Conservation (phyloP, 2,888 invertebrate genomes). For the Macropis europaea region DNA sequence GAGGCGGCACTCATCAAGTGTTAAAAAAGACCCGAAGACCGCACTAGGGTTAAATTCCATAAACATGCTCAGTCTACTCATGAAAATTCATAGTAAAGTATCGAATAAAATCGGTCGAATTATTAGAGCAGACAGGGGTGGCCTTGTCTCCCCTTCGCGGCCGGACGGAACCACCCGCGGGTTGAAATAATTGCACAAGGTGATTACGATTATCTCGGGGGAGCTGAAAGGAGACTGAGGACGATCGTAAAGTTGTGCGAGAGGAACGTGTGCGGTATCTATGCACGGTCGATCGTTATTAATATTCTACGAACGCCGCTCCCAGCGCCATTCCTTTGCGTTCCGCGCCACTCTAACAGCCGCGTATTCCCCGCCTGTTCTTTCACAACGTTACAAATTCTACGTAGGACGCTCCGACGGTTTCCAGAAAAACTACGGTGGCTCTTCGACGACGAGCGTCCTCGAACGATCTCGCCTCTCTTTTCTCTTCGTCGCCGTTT, state of each 20-base stretch:
- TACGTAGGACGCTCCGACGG: slow-evolving; percentile 44
- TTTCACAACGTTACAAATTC: slow-evolving; percentile 54
- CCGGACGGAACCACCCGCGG: slow-evolving; percentile 57
- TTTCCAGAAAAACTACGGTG: slow-evolving; percentile 55
- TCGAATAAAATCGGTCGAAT: too few relatives aligned
- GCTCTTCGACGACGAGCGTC: neutral
- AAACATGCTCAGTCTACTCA: too few relatives aligned
- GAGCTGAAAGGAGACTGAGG: slow-evolving; percentile 63
- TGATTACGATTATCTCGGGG: slow-evolving; percentile 59
- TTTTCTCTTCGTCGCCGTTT: neutral
- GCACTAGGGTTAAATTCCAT: too few relatives aligned
- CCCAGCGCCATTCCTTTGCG: slow-evolving; percentile 60
- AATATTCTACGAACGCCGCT: slow-evolving; percentile 67
- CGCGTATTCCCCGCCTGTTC: slow-evolving; percentile 33
- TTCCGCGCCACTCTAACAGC: slow-evolving; percentile 22
- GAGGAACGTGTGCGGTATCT: slow-evolving; percentile 7
- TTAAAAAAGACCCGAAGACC: too few relatives aligned
- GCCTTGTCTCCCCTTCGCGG: too few relatives aligned
- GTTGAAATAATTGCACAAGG: slow-evolving; percentile 61
- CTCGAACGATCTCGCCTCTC: slow-evolving; percentile 10
- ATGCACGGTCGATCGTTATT: slow-evolving; percentile 65
- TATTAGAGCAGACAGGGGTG: too few relatives aligned
- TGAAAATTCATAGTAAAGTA: too few relatives aligned
- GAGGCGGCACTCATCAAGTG: too few relatives aligned
- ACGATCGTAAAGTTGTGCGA: slow-evolving; percentile 55